phyloP scores from a whole-genome alignment of 2,113 vertebrate genomes.

The Callospermophilus lateralis region DNA sequence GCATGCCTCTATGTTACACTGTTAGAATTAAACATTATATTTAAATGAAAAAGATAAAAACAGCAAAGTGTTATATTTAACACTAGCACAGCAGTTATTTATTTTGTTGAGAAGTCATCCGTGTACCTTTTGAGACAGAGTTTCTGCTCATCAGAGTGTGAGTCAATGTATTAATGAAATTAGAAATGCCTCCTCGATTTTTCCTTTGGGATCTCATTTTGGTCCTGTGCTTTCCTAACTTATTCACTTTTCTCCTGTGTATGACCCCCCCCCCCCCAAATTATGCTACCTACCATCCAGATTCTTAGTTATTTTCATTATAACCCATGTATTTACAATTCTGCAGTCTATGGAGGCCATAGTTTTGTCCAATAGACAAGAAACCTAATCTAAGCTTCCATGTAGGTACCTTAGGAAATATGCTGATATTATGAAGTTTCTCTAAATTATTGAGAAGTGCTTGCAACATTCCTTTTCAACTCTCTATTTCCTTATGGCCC shows the following conservation, averaged over 20 bases:
- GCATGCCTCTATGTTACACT: neutral
- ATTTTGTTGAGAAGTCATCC: neutral
- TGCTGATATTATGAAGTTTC: neutral
- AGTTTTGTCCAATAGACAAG: constrained; percentile 3
- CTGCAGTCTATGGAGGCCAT: neutral
- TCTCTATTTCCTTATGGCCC: neutral
- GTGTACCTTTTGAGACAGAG: neutral
- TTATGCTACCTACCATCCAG: neutral
- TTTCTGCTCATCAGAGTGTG: neutral
- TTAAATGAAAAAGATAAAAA: neutral
- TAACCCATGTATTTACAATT: neutral
- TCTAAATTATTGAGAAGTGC: neutral
- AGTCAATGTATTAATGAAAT: neutral
- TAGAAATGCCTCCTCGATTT: neutral
- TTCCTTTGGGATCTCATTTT: neutral
- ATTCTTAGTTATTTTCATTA: neutral
- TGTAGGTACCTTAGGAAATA: neutral
- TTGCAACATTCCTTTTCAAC: neutral
- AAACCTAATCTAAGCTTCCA: neutral
- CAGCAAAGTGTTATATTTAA: neutral
- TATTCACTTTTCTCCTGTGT: neutral
- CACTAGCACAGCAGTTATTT: neutral
- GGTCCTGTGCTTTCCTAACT: neutral
- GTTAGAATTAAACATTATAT: neutral
- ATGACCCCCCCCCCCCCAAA: neutral